A percentile compares a stretch with the other conserved stretches of the same genome.
These are phyloP conservation scores for Atlantisia rogersi DNA, from an alignment of 2,113 vertebrate species.

Conservation along the genomic window DNA sequence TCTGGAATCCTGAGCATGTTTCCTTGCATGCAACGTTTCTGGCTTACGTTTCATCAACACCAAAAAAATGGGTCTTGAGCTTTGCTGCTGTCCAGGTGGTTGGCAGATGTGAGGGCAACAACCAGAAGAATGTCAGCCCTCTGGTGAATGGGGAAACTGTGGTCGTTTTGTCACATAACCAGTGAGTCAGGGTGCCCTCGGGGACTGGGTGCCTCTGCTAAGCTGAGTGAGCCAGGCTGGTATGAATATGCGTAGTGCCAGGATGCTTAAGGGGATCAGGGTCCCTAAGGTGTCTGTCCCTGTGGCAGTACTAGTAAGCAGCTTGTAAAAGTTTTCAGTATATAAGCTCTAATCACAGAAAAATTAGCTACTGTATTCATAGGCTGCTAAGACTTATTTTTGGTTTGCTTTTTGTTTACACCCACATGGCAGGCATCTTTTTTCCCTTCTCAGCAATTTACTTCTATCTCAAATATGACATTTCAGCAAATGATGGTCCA, in stretches of 20 bases:
- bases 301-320: neutral
- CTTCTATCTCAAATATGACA: neutral
- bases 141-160: accelerated
- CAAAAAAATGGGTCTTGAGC: neutral
- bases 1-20: neutral
- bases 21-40: neutral
- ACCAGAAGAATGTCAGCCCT: neutral
- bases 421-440: neutral
- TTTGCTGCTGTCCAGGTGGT: neutral
- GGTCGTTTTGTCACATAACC: neutral
- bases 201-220: neutral
- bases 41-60: neutral
- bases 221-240: neutral
- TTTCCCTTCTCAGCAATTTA: neutral
- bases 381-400: neutral
- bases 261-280: neutral
- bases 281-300: neutral
- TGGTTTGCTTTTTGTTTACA: neutral
- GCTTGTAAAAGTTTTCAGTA: neutral
- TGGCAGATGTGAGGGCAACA: neutral
- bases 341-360: neutral
- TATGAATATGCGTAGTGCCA: accelerated
- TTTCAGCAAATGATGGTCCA: neutral
- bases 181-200: accelerated
- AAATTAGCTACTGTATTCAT: neutral